These are phyloP conservation scores for Nomada hirtipes DNA, from an alignment of 2,888 invertebrate genomes.

Conservation along the genomic window DNA sequence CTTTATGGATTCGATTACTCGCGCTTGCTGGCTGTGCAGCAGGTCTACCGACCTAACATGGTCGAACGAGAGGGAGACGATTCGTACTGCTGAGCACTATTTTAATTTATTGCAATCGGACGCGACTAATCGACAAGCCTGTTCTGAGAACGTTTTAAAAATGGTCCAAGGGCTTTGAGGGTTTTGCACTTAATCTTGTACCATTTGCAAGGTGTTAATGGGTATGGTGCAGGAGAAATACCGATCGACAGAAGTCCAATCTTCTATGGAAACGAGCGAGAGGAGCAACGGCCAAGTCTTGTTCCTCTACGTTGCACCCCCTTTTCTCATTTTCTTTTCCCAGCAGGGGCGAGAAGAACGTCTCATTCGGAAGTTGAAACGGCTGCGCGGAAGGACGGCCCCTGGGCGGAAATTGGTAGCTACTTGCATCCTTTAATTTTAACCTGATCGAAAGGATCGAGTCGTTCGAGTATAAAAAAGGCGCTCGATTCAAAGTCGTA, in stretches of 20 bases:
- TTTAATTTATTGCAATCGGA: conserved; percentile 68
- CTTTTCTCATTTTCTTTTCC: background rate
- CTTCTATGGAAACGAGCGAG: background rate
- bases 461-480: conserved; percentile 17
- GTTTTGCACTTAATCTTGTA: too few species aligned
- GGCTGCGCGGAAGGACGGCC: conserved; percentile 55
- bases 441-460: conserved; percentile 39
- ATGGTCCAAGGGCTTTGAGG: conserved; percentile 43
- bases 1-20: conserved; percentile 75
- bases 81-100: conserved; percentile 59
- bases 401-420: conserved; percentile 61
- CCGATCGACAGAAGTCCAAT: conserved; percentile 9
- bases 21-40: conserved; percentile 66
- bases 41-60: conserved; percentile 53
- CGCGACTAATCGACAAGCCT: conserved; percentile 58
- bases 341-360: conserved; percentile 30
- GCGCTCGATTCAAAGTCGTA: conserved; percentile 19
- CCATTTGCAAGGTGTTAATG: background rate
- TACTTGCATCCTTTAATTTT: conserved; percentile 58
- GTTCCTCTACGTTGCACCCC: background rate
- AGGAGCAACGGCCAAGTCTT: background rate
- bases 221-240: background rate
- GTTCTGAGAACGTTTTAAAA: conserved; percentile 57
- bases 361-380: conserved; percentile 58
- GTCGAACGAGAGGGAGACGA: conserved; percentile 30